A percentile compares a stretch with the other conserved stretches of the same genome.
Evolutionary conservation across 2,797 vertebrate genomes (phyloP).

Genomic region (Megaceryle alcyon): DNA sequence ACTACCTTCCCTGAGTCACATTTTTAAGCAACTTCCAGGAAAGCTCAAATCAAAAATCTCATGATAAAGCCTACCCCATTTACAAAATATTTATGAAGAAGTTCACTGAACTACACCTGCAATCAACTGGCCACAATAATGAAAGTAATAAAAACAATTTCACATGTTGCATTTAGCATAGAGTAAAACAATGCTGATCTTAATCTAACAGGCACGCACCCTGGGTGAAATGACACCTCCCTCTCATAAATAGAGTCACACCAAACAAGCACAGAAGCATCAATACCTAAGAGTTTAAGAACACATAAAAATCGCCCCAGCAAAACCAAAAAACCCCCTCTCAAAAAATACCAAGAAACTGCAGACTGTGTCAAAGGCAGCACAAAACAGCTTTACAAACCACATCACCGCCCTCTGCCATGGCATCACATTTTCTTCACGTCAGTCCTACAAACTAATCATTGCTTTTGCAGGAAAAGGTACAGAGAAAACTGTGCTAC

Average conservation of each 20-base stretch:
- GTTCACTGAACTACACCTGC: neutral
- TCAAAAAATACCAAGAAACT: neutral
- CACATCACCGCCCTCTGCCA: rapidly evolving
- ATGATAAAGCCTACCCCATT: neutral
- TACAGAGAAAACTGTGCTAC: neutral
- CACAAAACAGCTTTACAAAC: neutral
- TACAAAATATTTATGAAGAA: neutral
- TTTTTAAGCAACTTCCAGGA: slow-evolving; percentile 15
- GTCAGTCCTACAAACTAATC: neutral
- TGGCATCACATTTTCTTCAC: neutral
- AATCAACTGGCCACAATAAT: neutral
- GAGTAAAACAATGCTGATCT: slow-evolving; percentile 34
- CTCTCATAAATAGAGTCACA: neutral
- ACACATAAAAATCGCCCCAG: rapidly evolving
- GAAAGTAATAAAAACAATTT: neutral
- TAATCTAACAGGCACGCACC: neutral
- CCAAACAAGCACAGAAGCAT: neutral
- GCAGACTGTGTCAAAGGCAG: neutral
- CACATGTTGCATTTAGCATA: slow-evolving; percentile 11
- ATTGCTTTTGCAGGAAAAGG: neutral
- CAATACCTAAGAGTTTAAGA: neutral
- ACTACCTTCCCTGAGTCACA: neutral
- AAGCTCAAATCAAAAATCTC: slow-evolving; percentile 6
- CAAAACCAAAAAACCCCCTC: neutral
- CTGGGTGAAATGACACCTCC: neutral